Evolutionary conservation across 2,113 vertebrate genomes (phyloP).

Genomic region (Cyanoderma ruficeps): DNA sequence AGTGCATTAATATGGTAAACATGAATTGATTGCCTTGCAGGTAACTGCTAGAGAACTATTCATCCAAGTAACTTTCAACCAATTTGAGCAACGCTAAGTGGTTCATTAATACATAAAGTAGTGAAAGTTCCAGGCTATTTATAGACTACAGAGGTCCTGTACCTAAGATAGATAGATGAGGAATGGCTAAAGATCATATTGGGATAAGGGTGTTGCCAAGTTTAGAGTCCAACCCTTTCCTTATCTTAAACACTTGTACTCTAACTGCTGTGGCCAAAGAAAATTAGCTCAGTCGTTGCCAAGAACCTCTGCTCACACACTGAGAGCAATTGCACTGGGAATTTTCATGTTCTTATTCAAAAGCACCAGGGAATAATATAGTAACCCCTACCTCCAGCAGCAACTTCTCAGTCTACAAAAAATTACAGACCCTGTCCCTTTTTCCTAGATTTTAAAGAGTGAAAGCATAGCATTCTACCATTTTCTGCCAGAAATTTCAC

Average conservation of each 20-base stretch:
- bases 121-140: neutral
- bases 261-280: neutral
- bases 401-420: neutral
- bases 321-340: neutral
- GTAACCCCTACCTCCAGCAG: neutral
- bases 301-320: neutral
- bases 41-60: neutral
- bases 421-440: neutral
- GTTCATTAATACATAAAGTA: neutral
- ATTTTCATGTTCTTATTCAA: neutral
- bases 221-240: neutral
- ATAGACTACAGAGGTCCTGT: neutral
- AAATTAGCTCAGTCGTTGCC: neutral
- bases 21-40: constrained; percentile 23
- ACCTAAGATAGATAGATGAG: neutral
- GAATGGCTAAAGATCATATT: neutral
- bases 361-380: neutral
- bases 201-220: neutral
- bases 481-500: neutral
- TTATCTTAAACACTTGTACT: neutral
- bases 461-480: neutral
- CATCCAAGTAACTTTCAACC: neutral
- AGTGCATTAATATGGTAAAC: neutral
- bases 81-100: neutral
- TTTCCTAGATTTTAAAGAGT: neutral